These are phyloP conservation scores for Priocnemis perturbator DNA, from an alignment of 2,888 invertebrate species.

Conservation along the genomic window DNA sequence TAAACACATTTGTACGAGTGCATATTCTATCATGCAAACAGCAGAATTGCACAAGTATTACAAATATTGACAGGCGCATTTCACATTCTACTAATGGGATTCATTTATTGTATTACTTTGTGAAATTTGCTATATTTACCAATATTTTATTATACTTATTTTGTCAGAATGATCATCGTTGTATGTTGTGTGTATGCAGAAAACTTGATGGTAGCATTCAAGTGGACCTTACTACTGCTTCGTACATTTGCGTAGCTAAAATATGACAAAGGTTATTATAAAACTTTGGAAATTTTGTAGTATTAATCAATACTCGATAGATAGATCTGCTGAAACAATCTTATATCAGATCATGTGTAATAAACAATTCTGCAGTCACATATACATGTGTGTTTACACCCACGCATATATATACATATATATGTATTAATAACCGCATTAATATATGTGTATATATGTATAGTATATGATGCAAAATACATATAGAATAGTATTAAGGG, in stretches of 20 bases:
- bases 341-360: conserved; percentile 60
- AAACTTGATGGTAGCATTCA: conserved; percentile 17
- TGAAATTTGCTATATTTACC: conserved; percentile 15
- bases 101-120: conserved; percentile 17
- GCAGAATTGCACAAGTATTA: conserved; percentile 26
- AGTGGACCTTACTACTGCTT: conserved; percentile 28
- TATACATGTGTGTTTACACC: too few species aligned
- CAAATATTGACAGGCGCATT: background rate
- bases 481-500: conserved; percentile 21
- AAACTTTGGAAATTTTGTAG: conserved; percentile 42
- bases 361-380: conserved; percentile 29
- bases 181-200: conserved; percentile 29
- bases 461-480: conserved; percentile 35
- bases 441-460: conserved; percentile 19
- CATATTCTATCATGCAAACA: background rate
- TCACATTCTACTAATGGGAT: conserved; percentile 16
- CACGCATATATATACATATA: too few species aligned
- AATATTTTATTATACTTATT: conserved; percentile 13
- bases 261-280: conserved; percentile 35
- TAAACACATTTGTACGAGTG: background rate
- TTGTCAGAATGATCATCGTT: conserved; percentile 23
- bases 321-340: conserved; percentile 50
- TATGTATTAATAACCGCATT: too few species aligned
- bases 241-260: conserved; percentile 36
- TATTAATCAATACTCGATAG: conserved; percentile 56